A percentile compares a stretch with the other conserved stretches of the same genome.
phyloP scores from a whole-genome alignment of 2,797 vertebrate species.

The Xenentodon cancila region DNA sequence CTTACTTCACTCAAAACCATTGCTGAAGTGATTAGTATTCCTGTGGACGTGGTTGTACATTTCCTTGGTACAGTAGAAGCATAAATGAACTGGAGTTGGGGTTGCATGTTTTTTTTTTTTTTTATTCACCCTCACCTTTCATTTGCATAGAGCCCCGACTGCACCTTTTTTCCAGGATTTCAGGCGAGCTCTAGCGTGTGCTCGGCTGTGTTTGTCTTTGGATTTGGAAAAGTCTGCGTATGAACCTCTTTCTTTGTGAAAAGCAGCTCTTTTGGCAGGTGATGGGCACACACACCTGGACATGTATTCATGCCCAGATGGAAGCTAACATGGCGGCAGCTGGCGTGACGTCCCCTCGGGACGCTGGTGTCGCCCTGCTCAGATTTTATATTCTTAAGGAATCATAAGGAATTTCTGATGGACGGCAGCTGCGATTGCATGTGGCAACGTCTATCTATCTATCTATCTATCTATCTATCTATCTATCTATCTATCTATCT shows the following conservation, averaged over 20 bases:
- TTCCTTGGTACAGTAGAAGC: neutral
- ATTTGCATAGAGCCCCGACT: constrained; percentile 10
- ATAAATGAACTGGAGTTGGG: neutral
- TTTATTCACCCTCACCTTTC: constrained; percentile 14
- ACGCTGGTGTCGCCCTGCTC: constrained; percentile 17
- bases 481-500: constrained; percentile 29
- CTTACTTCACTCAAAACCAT: too few species aligned
- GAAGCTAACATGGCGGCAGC: constrained; percentile 68
- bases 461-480: constrained; percentile 31
- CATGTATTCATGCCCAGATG: constrained; percentile 75
- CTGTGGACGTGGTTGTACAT: too few species aligned
- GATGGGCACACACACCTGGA: constrained; percentile 76
- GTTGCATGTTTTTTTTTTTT: constrained; percentile 2
- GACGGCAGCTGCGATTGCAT: too few species aligned
- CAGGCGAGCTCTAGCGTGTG: constrained; percentile 30
- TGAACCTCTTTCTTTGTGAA: constrained; percentile 58
- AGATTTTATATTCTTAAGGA: too few species aligned
- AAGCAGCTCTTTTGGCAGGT: constrained; percentile 72
- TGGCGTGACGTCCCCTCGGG: constrained; percentile 70
- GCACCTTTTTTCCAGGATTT: constrained; percentile 45
- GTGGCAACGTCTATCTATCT: constrained; percentile 20
- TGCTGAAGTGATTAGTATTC: too few species aligned
- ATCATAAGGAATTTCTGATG: too few species aligned
- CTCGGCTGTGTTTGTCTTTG: constrained; percentile 54
- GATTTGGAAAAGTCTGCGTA: constrained; percentile 50